phyloP scores from a whole-genome alignment of 2,888 invertebrate genomes.

The Ophion ellenae region DNA sequence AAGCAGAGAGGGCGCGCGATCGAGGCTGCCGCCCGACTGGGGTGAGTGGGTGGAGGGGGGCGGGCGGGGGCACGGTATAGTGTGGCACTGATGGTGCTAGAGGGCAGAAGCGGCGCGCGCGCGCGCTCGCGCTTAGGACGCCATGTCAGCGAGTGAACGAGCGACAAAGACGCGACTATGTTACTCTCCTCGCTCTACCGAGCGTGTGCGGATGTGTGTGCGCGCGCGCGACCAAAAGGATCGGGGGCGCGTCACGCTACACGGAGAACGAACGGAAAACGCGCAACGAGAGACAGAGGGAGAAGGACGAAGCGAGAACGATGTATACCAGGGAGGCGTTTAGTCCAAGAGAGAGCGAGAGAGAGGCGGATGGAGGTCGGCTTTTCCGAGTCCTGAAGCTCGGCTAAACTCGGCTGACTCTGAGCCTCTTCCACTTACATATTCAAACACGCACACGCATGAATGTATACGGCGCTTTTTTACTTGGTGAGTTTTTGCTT shows the following conservation, averaged over 20 bases:
- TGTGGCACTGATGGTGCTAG: constrained; percentile 60
- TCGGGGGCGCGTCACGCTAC: constrained; percentile 57
- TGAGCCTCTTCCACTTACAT: constrained; percentile 53
- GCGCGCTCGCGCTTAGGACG: constrained; percentile 77
- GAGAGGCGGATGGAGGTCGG: constrained; percentile 46
- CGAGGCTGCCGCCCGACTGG: background rate
- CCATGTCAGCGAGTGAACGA: constrained; percentile 81
- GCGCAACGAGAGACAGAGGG: constrained; percentile 49
- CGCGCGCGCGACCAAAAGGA: constrained; percentile 38
- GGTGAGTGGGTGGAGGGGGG: constrained; percentile 40
- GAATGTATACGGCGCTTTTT: constrained; percentile 5
- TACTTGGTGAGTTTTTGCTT: constrained; percentile 31
- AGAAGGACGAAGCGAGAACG: constrained; percentile 40
- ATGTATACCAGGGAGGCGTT: constrained; percentile 18
- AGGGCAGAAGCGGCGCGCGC: constrained; percentile 62
- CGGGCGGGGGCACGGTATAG: constrained; percentile 47
- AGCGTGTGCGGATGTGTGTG: background rate
- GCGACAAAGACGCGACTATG: constrained; percentile 48
- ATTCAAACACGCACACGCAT: background rate
- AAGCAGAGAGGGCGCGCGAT: constrained; percentile 45
- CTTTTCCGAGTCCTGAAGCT: constrained; percentile 56
- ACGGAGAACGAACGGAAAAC: constrained; percentile 12
- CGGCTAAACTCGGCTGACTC: constrained; percentile 52
- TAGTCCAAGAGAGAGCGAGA: constrained; percentile 50
- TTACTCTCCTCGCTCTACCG: background rate